These are phyloP conservation scores for Ochropleura plecta DNA, from an alignment of 2,888 invertebrate species.

Conservation along the genomic window DNA sequence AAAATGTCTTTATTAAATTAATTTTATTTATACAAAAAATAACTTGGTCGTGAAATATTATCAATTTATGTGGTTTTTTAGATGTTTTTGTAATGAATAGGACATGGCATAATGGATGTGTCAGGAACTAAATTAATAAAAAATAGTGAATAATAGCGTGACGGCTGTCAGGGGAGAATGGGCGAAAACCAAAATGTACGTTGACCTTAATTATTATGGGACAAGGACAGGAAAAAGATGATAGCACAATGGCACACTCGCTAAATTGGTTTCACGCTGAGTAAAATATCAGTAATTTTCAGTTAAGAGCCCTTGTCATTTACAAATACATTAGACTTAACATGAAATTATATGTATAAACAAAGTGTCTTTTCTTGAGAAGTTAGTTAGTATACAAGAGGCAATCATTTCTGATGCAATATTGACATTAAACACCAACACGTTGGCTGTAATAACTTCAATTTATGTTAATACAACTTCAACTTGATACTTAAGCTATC, in stretches of 20 bases:
- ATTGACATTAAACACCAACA: conserved; percentile 13
- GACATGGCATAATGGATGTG: not conserved
- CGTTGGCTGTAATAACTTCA: not conserved
- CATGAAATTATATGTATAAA: too few species aligned
- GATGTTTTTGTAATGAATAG: not conserved
- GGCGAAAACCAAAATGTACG: not conserved
- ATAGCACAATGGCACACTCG: not conserved
- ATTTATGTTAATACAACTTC: not conserved
- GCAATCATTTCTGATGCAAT: conserved; percentile 22
- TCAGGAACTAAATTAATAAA: not conserved
- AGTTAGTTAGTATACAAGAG: not conserved
- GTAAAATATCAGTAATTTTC: not conserved
- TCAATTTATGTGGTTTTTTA: not conserved
- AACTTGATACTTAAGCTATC: not conserved
- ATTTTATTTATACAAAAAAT: not conserved
- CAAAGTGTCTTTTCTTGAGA: not conserved
- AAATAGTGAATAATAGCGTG: too few species aligned
- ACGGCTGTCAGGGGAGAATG: not conserved
- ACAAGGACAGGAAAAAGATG: not conserved
- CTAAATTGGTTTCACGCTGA: too few species aligned
- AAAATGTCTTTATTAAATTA: conserved; percentile 16
- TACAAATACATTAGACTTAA: not conserved
- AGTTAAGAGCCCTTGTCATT: not conserved
- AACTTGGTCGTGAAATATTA: not conserved
- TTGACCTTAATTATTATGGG: not conserved